Evolutionary conservation across 2,113 vertebrate genomes (phyloP).

Genomic region (Lethenteron reissneri): DNA sequence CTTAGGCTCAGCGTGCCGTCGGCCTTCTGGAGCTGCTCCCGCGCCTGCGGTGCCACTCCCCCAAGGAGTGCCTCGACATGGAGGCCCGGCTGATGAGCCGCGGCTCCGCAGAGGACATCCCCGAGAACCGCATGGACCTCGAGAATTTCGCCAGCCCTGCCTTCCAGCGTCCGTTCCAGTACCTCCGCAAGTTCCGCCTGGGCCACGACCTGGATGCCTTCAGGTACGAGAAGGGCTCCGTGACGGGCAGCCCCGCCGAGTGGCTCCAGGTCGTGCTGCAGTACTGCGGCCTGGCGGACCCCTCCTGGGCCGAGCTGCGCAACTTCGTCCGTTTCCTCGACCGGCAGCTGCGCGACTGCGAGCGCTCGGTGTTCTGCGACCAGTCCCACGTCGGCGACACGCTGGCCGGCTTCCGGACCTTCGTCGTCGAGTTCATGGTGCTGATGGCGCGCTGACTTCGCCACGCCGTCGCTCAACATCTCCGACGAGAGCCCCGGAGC

Average conservation of each 20-base stretch:
- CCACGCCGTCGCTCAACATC: conserved; percentile 25
- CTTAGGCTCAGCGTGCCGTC: conserved; percentile 1
- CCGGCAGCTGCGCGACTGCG: conserved; percentile 30
- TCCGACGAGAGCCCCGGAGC: conserved; percentile 22
- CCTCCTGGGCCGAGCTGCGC: conserved; percentile 37
- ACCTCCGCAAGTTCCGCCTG: conserved; percentile 17
- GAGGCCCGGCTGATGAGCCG: conserved; percentile 8
- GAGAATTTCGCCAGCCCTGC: conserved; percentile 23
- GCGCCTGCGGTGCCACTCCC: conserved; percentile 23
- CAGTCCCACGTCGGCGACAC: conserved; percentile 16
- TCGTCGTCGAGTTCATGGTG: conserved; percentile 39
- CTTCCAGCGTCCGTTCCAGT: conserved; percentile 35
- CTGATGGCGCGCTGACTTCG: conserved; percentile 35
- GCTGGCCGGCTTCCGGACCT: conserved; percentile 28
- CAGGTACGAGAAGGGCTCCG: conserved; percentile 14
- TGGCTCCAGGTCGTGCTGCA: conserved; percentile 24
- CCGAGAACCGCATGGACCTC: conserved; percentile 27
- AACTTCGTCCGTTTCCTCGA: conserved; percentile 39
- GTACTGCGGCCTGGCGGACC: conserved; percentile 24
- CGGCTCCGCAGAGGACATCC: not conserved
- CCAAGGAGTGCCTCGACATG: conserved; percentile 21
- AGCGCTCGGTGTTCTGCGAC: conserved; percentile 31
- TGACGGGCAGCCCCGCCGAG: conserved; percentile 17
- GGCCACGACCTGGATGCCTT: conserved; percentile 22
- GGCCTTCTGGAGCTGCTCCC: conserved; percentile 27